Evolutionary conservation across 2,888 invertebrate species (phyloP).

Genomic region (Rhopalosiphum nymphaeae): DNA sequence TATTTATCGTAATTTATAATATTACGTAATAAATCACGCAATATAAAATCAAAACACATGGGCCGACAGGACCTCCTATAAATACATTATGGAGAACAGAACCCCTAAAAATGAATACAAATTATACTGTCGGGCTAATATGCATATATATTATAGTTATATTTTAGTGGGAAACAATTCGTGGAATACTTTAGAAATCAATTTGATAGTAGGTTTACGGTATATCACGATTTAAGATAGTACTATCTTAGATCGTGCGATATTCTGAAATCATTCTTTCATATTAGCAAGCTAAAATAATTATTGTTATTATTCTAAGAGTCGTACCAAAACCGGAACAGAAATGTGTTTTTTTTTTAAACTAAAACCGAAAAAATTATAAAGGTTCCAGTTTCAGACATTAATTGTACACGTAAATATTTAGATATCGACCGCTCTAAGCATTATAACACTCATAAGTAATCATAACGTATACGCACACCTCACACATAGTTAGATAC

Average conservation of each 20-base stretch:
- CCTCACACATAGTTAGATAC: too few species aligned
- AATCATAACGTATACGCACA: background rate
- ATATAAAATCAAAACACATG: background rate
- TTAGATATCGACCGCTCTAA: background rate
- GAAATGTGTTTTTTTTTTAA: background rate
- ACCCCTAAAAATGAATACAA: too few species aligned
- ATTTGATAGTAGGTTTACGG: background rate
- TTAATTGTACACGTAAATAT: background rate
- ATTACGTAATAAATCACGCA: background rate
- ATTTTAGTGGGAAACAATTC: too few species aligned
- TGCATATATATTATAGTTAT: too few species aligned
- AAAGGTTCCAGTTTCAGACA: background rate
- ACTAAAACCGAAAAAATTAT: background rate
- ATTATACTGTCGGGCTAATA: too few species aligned
- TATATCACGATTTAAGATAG: too few species aligned
- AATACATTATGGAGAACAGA: too few species aligned
- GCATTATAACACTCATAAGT: too few species aligned
- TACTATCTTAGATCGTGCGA: too few species aligned
- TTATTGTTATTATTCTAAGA: background rate
- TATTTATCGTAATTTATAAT: background rate
- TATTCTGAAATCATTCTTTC: background rate
- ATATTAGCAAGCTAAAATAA: background rate
- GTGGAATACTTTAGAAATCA: background rate
- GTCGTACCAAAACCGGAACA: background rate
- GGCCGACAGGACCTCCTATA: too few species aligned